These are phyloP conservation scores for Linnaemya vulpina DNA, from an alignment of 2,888 invertebrate genomes.

Conservation along the genomic window DNA sequence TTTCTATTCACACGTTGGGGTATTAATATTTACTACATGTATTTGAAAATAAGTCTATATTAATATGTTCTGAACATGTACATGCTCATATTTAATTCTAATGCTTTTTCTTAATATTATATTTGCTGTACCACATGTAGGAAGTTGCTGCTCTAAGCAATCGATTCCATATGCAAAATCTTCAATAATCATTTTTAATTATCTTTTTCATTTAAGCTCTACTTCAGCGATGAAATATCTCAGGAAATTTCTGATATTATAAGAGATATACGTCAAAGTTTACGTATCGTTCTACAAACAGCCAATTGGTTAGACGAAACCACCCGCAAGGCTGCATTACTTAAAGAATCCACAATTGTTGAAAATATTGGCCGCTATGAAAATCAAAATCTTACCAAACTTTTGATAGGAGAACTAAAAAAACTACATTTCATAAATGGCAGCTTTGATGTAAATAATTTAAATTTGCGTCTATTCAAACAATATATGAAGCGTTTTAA, in stretches of 20 bases:
- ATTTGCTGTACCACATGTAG: too few relatives aligned
- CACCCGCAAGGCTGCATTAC: slow-evolving; percentile 77
- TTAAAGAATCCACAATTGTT: slow-evolving; percentile 76
- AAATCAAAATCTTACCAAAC: slow-evolving; percentile 73
- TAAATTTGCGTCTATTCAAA: slow-evolving; percentile 75
- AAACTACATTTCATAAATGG: slow-evolving; percentile 74
- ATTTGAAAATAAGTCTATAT: too few relatives aligned
- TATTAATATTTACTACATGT: too few relatives aligned
- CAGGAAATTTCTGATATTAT: slow-evolving; percentile 76
- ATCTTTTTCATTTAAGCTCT: slow-evolving; percentile 72
- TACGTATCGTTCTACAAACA: slow-evolving; percentile 73
- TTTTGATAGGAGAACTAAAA: slow-evolving; percentile 75
- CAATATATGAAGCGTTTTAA: slow-evolving; percentile 75
- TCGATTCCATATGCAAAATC: background rate
- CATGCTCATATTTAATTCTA: too few relatives aligned
- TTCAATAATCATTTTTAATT: background rate
- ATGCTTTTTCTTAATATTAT: too few relatives aligned
- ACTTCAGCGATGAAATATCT: slow-evolving; percentile 75
- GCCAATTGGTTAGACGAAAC: slow-evolving; percentile 79
- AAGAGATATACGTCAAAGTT: slow-evolving; percentile 76
- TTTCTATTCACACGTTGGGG: too few relatives aligned
- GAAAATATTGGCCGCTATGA: slow-evolving; percentile 75
- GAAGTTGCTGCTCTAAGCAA: too few relatives aligned
- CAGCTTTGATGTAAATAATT: slow-evolving; percentile 75
- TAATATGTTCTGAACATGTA: too few relatives aligned